Percentiles rank a stretch among this genome's conserved stretches.
phyloP scores from a whole-genome alignment of 2,113 vertebrate species.

The Odocoileus hemionus region DNA sequence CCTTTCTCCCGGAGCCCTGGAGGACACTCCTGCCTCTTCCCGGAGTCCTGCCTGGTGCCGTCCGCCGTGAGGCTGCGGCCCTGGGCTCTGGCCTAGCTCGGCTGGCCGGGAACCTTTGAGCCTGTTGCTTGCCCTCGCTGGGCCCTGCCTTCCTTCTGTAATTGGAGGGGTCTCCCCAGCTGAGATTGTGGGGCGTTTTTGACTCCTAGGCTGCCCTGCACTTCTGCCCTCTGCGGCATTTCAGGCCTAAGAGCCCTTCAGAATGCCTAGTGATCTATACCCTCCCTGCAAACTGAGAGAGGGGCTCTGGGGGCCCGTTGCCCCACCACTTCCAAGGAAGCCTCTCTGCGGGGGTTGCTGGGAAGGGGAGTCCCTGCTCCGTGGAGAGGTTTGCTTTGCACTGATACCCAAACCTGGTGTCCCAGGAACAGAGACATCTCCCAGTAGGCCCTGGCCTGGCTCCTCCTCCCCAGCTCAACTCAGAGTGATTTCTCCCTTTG shows the following conservation, averaged over 20 bases:
- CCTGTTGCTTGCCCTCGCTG: slow-evolving; percentile 46
- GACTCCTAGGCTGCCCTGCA: neutral
- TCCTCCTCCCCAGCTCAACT: neutral
- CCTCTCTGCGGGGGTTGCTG: too few species aligned
- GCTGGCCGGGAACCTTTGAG: slow-evolving; percentile 13
- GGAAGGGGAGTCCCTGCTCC: neutral
- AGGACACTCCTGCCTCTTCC: neutral
- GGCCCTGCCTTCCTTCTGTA: slow-evolving; percentile 35
- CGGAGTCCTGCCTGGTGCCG: neutral
- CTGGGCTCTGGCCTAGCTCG: neutral
- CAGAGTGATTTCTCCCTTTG: neutral
- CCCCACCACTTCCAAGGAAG: neutral
- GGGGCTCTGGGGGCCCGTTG: neutral
- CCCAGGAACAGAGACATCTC: neutral
- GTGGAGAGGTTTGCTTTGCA: neutral
- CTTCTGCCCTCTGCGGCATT: neutral
- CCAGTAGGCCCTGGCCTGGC: neutral
- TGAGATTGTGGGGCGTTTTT: neutral
- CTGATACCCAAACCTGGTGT: neutral
- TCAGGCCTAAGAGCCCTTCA: neutral
- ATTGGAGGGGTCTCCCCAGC: neutral
- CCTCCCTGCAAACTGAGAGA: neutral
- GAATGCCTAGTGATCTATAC: neutral
- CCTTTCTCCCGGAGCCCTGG: neutral
- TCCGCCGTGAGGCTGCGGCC: neutral